Percentiles rank a stretch among this genome's conserved stretches.
Conservation (phyloP, 2,113 vertebrate species). For the Pygathrix nemaeus region DNA sequence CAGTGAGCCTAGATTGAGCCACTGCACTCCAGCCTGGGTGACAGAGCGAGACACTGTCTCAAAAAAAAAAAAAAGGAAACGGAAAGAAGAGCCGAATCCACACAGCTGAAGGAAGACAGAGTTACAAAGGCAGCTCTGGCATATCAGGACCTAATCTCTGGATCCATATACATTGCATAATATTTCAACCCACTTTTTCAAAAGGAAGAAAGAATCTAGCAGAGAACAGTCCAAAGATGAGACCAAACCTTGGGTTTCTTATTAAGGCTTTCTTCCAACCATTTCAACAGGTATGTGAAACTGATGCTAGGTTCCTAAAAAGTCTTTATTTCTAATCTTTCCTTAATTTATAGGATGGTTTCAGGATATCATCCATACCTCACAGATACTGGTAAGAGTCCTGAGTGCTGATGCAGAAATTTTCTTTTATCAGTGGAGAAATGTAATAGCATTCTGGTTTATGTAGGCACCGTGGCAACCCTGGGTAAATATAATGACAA, state of each 20-base stretch:
- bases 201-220: background rate
- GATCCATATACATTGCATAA: background rate
- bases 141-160: background rate
- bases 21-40: too few species aligned
- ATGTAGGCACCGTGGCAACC: background rate
- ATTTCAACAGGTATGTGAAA: background rate
- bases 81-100: background rate
- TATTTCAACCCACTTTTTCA: background rate
- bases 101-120: background rate
- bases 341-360: background rate
- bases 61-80: too few species aligned
- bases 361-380: background rate
- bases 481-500: background rate
- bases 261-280: background rate
- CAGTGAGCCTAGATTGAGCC: too few species aligned
- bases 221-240: background rate
- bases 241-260: background rate
- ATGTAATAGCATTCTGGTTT: background rate
- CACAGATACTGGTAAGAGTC: background rate
- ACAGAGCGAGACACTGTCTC: too few species aligned
- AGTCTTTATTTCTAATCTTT: constrained; percentile 5
- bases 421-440: background rate
- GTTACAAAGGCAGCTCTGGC: background rate
- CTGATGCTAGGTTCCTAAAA: background rate
- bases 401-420: background rate